Evolutionary conservation across 2,113 vertebrate genomes (phyloP).

Genomic region (Boleophthalmus pectinirostris): DNA sequence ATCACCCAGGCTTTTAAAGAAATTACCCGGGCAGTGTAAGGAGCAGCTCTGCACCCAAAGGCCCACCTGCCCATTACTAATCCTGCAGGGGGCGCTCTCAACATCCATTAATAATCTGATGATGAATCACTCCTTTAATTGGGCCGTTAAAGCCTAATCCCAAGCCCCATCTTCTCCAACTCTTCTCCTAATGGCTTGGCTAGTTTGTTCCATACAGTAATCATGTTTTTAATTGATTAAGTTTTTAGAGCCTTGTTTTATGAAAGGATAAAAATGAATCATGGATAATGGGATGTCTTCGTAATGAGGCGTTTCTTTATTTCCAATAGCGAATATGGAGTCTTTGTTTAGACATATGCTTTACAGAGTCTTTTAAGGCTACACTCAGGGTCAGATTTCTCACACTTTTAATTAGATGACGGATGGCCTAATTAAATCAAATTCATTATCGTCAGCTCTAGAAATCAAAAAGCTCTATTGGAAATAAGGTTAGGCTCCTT

Average conservation of each 20-base stretch:
- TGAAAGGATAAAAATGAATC: constrained; percentile 28
- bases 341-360: constrained; percentile 35
- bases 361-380: constrained; percentile 54
- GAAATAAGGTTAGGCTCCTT: constrained; percentile 87
- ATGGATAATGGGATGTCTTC: constrained; percentile 18
- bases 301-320: constrained; percentile 7
- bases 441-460: constrained; percentile 98
- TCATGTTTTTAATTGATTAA: constrained; percentile 52
- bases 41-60: constrained; percentile 74
- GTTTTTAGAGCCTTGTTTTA: constrained; percentile 44
- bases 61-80: constrained; percentile 80
- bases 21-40: constrained; percentile 82
- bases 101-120: constrained; percentile 85
- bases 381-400: constrained; percentile 86
- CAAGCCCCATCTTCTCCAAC: constrained; percentile 48
- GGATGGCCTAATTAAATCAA: constrained; percentile 97
- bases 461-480: constrained; percentile 93
- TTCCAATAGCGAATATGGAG: constrained; percentile 16
- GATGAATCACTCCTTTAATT: constrained; percentile 85
- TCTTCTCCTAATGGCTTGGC: constrained; percentile 48
- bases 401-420: constrained; percentile 94
- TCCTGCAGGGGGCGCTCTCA: constrained; percentile 75
- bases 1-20: constrained; percentile 78
- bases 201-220: constrained; percentile 60
- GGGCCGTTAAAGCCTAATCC: constrained; percentile 82